These are phyloP conservation scores for Mormoops blainvillei DNA, from an alignment of 2,113 vertebrate species.

Conservation along the genomic window DNA sequence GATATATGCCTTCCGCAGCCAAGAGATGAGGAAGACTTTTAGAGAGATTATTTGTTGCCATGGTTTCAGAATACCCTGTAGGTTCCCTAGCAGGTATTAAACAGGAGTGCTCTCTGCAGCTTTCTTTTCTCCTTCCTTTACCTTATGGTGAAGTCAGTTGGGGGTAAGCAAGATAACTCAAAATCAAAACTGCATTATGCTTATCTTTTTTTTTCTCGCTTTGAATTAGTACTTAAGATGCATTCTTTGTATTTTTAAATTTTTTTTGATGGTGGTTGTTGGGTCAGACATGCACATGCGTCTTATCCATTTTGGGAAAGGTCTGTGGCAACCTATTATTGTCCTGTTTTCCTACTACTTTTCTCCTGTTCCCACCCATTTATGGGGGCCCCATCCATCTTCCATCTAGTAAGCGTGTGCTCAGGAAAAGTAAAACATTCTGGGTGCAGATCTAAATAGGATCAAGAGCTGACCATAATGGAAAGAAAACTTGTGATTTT, in stretches of 20 bases:
- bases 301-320: background rate
- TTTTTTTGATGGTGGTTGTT: too few species aligned
- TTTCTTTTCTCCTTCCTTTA: background rate
- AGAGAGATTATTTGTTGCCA: constrained; percentile 93
- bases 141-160: background rate
- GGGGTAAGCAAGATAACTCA: background rate
- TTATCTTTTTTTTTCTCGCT: background rate
- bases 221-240: background rate
- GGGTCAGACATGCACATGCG: background rate
- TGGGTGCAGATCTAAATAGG: background rate
- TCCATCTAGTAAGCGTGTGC: background rate
- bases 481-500: background rate
- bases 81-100: constrained; percentile 84
- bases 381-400: background rate
- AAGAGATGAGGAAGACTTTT: constrained; percentile 96
- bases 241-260: rapidly evolving
- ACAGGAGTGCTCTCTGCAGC: background rate
- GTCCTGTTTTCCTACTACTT: background rate
- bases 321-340: background rate
- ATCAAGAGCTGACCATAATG: too few species aligned
- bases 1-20: constrained; percentile 95
- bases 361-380: background rate
- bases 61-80: constrained; percentile 79
- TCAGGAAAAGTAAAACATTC: background rate
- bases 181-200: background rate